Conservation (phyloP, 1,140 invertebrate genomes). For the Ips typographus region DNA sequence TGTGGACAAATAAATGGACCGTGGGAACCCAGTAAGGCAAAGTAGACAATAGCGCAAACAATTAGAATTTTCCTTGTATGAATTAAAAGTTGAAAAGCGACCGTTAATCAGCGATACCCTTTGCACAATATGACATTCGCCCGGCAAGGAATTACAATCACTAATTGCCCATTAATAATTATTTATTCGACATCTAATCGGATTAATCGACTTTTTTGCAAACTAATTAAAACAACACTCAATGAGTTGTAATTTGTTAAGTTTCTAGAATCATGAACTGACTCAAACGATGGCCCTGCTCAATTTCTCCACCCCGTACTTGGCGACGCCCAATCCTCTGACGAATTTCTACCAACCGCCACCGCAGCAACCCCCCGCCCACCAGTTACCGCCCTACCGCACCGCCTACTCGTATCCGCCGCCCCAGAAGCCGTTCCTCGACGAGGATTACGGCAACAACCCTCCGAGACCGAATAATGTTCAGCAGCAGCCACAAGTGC, state of each 20-base stretch:
- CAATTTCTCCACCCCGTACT: slow-evolving; percentile 42
- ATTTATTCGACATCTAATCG: too few species aligned
- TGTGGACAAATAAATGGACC: not conserved
- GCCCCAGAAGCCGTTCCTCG: slow-evolving; percentile 47
- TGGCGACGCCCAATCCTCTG: slow-evolving; percentile 43
- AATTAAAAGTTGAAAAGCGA: not conserved
- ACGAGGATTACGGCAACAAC: slow-evolving; percentile 41
- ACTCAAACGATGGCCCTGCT: slow-evolving; percentile 39
- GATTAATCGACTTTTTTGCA: too few species aligned
- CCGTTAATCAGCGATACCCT: too few species aligned
- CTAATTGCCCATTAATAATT: too few species aligned
- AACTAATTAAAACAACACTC: too few species aligned
- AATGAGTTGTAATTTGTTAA: not conserved
- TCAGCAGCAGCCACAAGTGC: slow-evolving; percentile 13
- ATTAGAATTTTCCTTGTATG: slow-evolving; percentile 8
- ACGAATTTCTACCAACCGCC: slow-evolving; percentile 38
- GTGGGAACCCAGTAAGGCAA: not conserved
- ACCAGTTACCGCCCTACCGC: slow-evolving; percentile 31
- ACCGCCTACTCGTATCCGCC: slow-evolving; percentile 47
- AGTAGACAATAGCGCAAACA: slow-evolving; percentile 1
- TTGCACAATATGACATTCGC: too few species aligned
- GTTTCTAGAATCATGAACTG: not conserved
- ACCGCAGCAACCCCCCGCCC: slow-evolving; percentile 37
- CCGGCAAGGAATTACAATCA: too few species aligned
- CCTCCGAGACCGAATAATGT: not conserved